These are phyloP conservation scores for Percopsis transmontana DNA, from an alignment of 2,113 vertebrate species.

Conservation along the genomic window DNA sequence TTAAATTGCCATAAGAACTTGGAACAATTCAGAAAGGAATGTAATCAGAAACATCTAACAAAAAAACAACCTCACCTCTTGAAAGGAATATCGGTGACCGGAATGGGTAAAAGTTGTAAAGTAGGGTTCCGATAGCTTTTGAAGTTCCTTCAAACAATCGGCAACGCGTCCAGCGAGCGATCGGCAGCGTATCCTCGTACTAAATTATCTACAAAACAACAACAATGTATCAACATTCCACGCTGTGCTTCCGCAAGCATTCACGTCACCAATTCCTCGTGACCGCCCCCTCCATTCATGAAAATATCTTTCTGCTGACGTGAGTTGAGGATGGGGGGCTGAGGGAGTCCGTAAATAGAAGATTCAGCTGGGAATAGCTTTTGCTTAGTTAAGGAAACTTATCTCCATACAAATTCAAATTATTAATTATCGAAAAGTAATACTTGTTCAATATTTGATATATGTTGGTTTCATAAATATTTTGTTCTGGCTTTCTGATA, in stretches of 20 bases:
- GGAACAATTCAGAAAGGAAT: conserved; percentile 55
- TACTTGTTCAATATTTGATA: too few species aligned
- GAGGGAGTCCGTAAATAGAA: conserved; percentile 76
- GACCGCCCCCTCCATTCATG: conserved; percentile 87
- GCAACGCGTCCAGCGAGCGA: conserved; percentile 52
- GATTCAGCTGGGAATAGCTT: conserved; percentile 68
- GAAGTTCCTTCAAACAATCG: conserved; percentile 35
- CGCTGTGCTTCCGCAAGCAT: conserved; percentile 82
- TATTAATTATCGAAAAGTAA: too few species aligned
- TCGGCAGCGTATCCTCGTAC: conserved; percentile 63
- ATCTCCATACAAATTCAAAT: conserved; percentile 29
- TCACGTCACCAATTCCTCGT: conserved; percentile 80
- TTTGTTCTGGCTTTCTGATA: too few species aligned
- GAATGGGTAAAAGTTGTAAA: conserved; percentile 48
- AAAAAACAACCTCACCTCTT: conserved; percentile 67
- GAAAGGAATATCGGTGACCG: conserved; percentile 55
- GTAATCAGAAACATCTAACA: conserved; percentile 19
- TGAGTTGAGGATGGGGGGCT: conserved; percentile 70
- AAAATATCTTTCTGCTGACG: conserved; percentile 85
- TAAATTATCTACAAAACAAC: conserved; percentile 82
- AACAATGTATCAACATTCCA: conserved; percentile 85
- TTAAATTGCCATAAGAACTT: conserved; percentile 58
- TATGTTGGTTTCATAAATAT: too few species aligned
- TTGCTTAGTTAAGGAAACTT: conserved; percentile 65
- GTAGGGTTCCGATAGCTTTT: conserved; percentile 24